phyloP scores from a whole-genome alignment of 2,888 invertebrate genomes.

The Plebejus melissa region DNA sequence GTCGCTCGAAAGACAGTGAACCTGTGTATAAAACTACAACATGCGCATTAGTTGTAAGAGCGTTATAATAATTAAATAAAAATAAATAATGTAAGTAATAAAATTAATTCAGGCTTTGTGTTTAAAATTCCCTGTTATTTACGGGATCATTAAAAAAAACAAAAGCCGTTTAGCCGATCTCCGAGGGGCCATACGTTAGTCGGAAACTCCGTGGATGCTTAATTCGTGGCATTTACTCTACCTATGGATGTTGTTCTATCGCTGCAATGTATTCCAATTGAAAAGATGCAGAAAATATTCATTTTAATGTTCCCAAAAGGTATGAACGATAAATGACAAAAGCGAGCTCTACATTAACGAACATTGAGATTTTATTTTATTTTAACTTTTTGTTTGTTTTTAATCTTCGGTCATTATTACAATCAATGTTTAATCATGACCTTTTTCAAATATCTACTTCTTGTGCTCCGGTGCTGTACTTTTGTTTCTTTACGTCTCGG shows the following conservation, averaged over 20 bases:
- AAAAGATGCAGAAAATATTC: not conserved
- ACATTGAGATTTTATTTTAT: not conserved
- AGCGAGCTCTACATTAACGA: not conserved
- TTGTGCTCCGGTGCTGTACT: conserved; percentile 14
- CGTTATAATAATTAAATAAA: not conserved
- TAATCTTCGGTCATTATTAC: not conserved
- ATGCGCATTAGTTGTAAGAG: too few relatives aligned
- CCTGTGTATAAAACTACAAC: too few relatives aligned
- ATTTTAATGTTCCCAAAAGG: not conserved
- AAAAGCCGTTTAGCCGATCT: conserved; percentile 15
- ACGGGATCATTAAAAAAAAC: conserved; percentile 20
- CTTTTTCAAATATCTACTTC: not conserved
- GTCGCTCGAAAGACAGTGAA: too few relatives aligned
- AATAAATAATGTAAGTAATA: not conserved
- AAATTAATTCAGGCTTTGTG: not conserved
- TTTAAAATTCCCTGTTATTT: conserved; percentile 1
- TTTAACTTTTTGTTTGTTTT: not conserved
- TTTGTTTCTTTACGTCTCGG: conserved; percentile 31
- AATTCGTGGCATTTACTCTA: not conserved
- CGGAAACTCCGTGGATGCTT: not conserved
- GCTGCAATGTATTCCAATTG: conserved; percentile 11
- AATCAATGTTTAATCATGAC: not conserved
- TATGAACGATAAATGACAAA: not conserved
- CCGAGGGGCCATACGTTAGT: conserved; percentile 12
- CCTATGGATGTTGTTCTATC: not conserved